These are phyloP conservation scores for Canis aureus DNA, from an alignment of 2,113 vertebrate species.

Conservation along the genomic window DNA sequence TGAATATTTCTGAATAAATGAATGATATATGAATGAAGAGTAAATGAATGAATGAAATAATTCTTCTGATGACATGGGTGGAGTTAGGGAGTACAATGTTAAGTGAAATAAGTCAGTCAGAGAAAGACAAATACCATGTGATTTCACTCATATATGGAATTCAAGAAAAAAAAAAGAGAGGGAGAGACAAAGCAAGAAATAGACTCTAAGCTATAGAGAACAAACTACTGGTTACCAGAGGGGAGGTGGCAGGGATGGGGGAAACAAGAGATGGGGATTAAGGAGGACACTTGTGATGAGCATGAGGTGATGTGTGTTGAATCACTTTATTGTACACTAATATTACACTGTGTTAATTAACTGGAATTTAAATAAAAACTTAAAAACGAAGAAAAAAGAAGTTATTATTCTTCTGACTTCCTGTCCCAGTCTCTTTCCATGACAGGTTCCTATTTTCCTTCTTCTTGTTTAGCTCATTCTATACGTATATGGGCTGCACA, in stretches of 20 bases:
- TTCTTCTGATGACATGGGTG: not conserved
- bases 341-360: not conserved
- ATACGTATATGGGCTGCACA: rapidly evolving
- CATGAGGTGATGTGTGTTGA: not conserved
- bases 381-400: not conserved
- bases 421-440: not conserved
- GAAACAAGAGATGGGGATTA: not conserved
- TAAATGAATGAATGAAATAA: too few relatives aligned
- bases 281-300: not conserved
- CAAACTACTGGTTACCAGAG: not conserved
- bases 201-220: not conserved
- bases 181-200: not conserved
- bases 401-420: not conserved
- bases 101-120: not conserved
- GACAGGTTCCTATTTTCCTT: not conserved
- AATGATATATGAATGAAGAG: not conserved
- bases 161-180: not conserved
- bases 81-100: not conserved
- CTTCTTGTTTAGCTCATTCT: not conserved
- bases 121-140: not conserved
- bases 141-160: not conserved
- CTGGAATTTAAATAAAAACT: not conserved
- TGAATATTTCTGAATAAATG: not conserved
- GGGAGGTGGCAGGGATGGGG: not conserved
- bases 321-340: not conserved